Evolutionary conservation across 2,888 invertebrate genomes (phyloP), one percentile per base, ranked within the genome.

Genomic region (Stenodema calcarata): DNA sequence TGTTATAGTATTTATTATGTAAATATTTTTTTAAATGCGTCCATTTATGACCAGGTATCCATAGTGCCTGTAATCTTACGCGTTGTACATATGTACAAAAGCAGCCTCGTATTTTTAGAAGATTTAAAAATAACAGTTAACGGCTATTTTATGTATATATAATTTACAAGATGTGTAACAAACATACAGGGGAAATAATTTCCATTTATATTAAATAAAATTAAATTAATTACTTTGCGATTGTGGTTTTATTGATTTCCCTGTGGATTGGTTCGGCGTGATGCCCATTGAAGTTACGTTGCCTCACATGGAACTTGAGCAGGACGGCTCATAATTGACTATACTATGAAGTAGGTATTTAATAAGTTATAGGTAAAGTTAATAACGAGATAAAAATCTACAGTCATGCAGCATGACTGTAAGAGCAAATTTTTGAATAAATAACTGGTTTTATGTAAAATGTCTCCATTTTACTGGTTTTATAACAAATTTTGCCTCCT

Each of bases 101-200:
- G 81, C 86, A 69, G 80, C 83, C 83, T 88, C 87, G 87, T 88
- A 88, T 87, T 88, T 85, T 79, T 80, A 80, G 79, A 54, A 62
- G 54, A 83, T 75, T 84, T 75, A 79, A 82, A 86, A 85, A 69
- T 79, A 79, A 62, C 54, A 86, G 87, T 87, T 75, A 85, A 85
- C 84, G 81, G 87, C 88, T 88, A 87, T 88, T 88, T 87, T 88
- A 88, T 88, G 88, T 88, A 88, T 81, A 88, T 88, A 88, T 81
- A 84, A 88, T 86, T 85, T 87, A 88, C 87, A 86, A 86, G 73
- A 86, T 87, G 44, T 87, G 87, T 87, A 87, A 88, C 86, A 69
- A 88, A 82, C 87, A 88, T 88, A 87, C 88, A 88, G 88, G 87
- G 87, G 87, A 87, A 87, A 79, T 88, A 62, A 87, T 87, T 87